Evolutionary conservation across 1,140 invertebrate species (phyloP), one percentile per base, ranked within the genome.

Genomic region (Sycophila sp.): DNA sequence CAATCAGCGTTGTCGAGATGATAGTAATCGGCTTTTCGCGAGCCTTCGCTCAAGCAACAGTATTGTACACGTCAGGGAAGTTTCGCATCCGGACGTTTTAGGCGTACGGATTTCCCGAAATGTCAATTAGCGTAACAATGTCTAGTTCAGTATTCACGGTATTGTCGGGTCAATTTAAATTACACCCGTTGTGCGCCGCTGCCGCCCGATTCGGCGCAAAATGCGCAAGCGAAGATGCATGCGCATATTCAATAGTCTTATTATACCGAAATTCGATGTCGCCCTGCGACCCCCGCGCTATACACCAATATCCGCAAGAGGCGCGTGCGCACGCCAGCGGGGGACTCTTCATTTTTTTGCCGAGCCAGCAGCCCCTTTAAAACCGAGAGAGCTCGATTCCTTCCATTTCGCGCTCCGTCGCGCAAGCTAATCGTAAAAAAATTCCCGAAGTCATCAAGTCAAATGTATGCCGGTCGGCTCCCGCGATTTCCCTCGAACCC

Each of bases 31-130:
- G 38, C 24, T 60, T 28, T n/a, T 42, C 4, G 5, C n/a, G 15
- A 40, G 22, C 8, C 36, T 40, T 40, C 22, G 26, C 6, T 42
- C 10, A 24, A 59, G 11, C 24, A 10, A 3, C 19, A 26, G 10
- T 59, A 42, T 26, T 24, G 28, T 34, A n/a, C n/a, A 26, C 19
- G 4, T 55, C 40, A 24, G 19, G 59, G 10, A 24, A 45, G 13
- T 58, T 68, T 36, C 19, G 24, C 42, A 28, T 11, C 2, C 3
- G 51, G 34, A 32, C 15, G 15, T 62, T 53, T 30, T 17, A 36
- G 13, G 19, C 38, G n/a, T n/a, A 62, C 59, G 56, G 26, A 62
- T 69, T 69, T 62, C 55, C 17, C n/a, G 45, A 69, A 60, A 60
- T 36, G 34, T 53, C 58, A 62, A 59, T 69, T 60, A 69, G 17